These are phyloP conservation scores for Gymnogyps californianus DNA, from an alignment of 2,113 vertebrate species.

Conservation along the genomic window DNA sequence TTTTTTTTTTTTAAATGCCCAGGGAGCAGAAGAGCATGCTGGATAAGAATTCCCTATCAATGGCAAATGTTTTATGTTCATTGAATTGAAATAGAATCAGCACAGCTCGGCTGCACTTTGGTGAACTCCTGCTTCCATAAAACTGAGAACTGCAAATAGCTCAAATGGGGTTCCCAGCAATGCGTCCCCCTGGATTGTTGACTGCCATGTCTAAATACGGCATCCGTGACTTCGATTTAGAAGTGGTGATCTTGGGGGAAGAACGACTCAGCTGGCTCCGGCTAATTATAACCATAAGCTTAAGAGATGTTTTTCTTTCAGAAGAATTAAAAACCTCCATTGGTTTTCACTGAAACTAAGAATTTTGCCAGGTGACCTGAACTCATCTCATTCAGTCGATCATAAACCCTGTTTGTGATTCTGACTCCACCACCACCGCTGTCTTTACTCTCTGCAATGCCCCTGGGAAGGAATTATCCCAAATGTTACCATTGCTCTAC, in stretches of 20 bases:
- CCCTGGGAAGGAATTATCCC: neutral
- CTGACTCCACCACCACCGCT: neutral
- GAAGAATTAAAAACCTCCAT: neutral
- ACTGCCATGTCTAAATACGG: neutral
- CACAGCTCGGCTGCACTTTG: neutral
- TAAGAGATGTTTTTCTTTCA: neutral
- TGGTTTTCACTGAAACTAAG: neutral
- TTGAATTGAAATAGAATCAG: neutral
- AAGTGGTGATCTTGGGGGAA: neutral
- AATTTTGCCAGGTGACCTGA: neutral
- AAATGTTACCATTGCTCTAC: neutral
- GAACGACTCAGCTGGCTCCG: neutral
- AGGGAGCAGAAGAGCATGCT: neutral
- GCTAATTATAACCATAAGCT: neutral
- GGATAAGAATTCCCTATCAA: neutral
- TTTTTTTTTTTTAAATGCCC: constrained; percentile 1
- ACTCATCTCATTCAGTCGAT: neutral
- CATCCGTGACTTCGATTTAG: neutral
- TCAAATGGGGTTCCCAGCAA: neutral
- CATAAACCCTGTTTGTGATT: neutral
- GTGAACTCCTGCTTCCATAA: neutral
- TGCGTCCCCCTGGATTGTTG: neutral
- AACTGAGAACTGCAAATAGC: neutral
- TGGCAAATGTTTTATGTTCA: neutral
- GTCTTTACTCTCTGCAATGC: neutral